Base-by-base conservation (phyloP, 2,797 vertebrate species). In the Molossus alvarezi region DNA sequence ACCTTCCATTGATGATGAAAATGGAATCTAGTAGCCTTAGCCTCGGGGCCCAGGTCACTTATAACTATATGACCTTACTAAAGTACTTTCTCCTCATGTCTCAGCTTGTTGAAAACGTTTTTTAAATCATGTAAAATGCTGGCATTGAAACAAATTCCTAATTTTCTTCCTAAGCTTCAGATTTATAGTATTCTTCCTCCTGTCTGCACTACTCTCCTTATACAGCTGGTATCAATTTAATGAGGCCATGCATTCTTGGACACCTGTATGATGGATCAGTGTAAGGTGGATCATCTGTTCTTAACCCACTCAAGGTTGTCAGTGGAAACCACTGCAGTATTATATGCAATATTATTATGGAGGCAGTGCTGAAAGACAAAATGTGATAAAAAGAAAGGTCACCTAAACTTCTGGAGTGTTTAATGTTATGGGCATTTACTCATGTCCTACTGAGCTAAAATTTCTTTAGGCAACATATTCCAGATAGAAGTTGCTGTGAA, bases 401-500 rank as follows among this genome's bases (percentile, higher is more conserved):
- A 37, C 75, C 21, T 2, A 3, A 23, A 55, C 11, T 76, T 48
- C 55, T 41, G 10, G 45, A 65, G 3, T 71, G 27, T 81, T 95
- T 82, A 53, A 65, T 86, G 60, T 69, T 90, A 64, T 55, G 88
- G 62, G 51, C 62, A 51, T 93, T 90, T 41, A 65, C 53, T 73
- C 45, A 88, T 13, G 23, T 93, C 75, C 94, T 83, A 79, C 33
- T 90, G 69, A 81, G 37, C 20, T 41, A 14, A 73, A 65, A n/a
- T 92, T 96, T 92, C 73, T 95, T 92, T 62, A 95, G 88, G 58
- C 51, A 80, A 55, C 21, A 13, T 91, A 71, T 29, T 82, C 37
- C 51, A 53, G 48, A 83, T 69, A 87, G 71, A 90, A 91, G 27
- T 60, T 94, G 58, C 57, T 90, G 71, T 55, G 6, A 83, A 81